Evolutionary conservation across 2,797 vertebrate species (phyloP).

Genomic region (Cyprinodon diabolis): DNA sequence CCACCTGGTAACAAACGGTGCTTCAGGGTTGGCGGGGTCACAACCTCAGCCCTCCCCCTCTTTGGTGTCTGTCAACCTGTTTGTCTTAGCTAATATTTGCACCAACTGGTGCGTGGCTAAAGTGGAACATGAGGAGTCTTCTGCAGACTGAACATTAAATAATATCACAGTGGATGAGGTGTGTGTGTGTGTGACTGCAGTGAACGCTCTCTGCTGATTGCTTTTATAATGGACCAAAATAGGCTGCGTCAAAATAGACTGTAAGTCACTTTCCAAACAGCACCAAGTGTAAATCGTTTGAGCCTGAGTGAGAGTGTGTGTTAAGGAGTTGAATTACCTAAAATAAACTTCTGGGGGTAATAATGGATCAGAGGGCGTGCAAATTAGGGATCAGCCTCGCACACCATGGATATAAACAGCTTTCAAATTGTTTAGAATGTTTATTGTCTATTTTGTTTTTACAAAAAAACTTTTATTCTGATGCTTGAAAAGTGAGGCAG

Average conservation of each 20-base stretch:
- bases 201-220: conserved; percentile 39
- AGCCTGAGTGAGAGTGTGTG: not conserved
- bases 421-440: not conserved
- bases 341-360: conserved; percentile 31
- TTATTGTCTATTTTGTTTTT: no score
- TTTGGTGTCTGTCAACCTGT: conserved; percentile 6
- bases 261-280: conserved; percentile 52
- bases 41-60: conserved; percentile 2
- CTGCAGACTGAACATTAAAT: conserved; percentile 17
- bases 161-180: conserved; percentile 10
- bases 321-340: conserved; percentile 25
- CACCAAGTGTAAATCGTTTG: conserved; percentile 46
- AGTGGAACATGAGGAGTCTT: conserved; percentile 12
- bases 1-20: conserved; percentile 53
- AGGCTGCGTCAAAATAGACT: conserved; percentile 55
- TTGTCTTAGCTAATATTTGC: conserved; percentile 32
- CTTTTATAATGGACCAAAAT: conserved; percentile 58
- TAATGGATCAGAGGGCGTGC: conserved; percentile 11
- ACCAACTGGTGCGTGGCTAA: conserved; percentile 9
- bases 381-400: conserved; percentile 10
- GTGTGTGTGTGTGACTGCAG: conserved; percentile 1
- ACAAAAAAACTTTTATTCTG: no score
- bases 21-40: conserved; percentile 18
- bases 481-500: no score
- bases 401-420: not conserved